Base-by-base conservation (phyloP, 2,797 vertebrate species). In the Hoplostethus mediterraneus region DNA sequence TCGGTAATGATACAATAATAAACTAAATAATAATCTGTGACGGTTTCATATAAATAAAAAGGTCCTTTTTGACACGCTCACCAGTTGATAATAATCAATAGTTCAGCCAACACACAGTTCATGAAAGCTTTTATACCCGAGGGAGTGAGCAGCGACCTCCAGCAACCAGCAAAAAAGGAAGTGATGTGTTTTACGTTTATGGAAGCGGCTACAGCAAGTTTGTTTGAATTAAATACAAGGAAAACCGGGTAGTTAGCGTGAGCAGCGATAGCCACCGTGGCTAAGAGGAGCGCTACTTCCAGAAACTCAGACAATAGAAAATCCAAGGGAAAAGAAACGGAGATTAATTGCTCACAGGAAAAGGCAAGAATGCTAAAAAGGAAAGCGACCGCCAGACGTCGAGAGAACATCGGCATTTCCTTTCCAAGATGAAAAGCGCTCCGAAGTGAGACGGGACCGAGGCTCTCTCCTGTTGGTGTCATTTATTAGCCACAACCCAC, bases 1-100 rank as follows among this genome's bases (percentile, higher is more conserved):
- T 6, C 25, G 40, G 21, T 17, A n/a, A 31, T 65, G 55, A 75
- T 53, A 63, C 61, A 51, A 59, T 64, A 70, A 52, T 67, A 12
- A 21, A 21, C 21, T 21, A 25, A 70, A 47, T 62, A 69, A 63
- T 36, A 48, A 73, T 51, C 42, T 84, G 49, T 59, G 67, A 53
- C 44, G 56, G 49, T 73, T 77, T 53, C 11, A 63, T 56, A 69
- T 67, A 44, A 56, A 52, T 66, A 21, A 21, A 21, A 21, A 21
- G 21, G 17, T 40, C 45, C 44, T 17, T 58, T 73, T 57, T 62
- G 28, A 68, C 40, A 12, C 36, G 28, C 55, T 79, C 21, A 21
- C 21, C 42, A 55, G 57, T 59, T 52, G 67, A 42, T 56, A 56
- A 11, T 31, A 63, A 30, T 71, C 7, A 73, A 3, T 56, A 30